Evolutionary conservation across 2,888 invertebrate genomes (phyloP).

Genomic region (Andrena chrysosceles): DNA sequence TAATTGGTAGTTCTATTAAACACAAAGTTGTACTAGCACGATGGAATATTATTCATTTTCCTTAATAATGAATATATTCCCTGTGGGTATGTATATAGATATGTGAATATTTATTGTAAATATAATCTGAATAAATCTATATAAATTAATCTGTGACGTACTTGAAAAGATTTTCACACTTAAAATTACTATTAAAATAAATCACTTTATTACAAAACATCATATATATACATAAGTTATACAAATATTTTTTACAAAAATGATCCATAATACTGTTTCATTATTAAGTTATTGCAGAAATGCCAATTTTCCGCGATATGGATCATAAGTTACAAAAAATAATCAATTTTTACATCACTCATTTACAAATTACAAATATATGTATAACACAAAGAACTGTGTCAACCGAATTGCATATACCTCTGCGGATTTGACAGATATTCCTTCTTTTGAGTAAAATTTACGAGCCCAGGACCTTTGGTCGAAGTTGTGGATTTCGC

Average conservation of each 20-base stretch:
- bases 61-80: neutral
- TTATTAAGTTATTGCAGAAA: constrained; percentile 36
- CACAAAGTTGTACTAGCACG: constrained; percentile 1
- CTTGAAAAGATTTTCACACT: neutral
- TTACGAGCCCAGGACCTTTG: constrained; percentile 75
- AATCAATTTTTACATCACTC: constrained; percentile 4
- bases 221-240: constrained; percentile 24
- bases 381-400: constrained; percentile 8
- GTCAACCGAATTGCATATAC: constrained; percentile 68
- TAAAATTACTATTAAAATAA: constrained; percentile 22
- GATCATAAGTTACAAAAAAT: constrained; percentile 22
- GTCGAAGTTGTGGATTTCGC: constrained; percentile 27
- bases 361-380: neutral
- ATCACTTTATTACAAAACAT: constrained; percentile 58
- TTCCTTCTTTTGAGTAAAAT: constrained; percentile 75
- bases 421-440: constrained; percentile 73
- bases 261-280: constrained; percentile 37
- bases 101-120: constrained; percentile 22
- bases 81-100: neutral
- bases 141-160: neutral
- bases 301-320: constrained; percentile 8
- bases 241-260: constrained; percentile 9
- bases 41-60: constrained; percentile 5
- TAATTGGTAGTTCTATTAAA: neutral
- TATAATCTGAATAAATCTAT: constrained; percentile 10